Conservation (phyloP, 2,113 vertebrate genomes). For the Lepisosteus oculatus region DNA sequence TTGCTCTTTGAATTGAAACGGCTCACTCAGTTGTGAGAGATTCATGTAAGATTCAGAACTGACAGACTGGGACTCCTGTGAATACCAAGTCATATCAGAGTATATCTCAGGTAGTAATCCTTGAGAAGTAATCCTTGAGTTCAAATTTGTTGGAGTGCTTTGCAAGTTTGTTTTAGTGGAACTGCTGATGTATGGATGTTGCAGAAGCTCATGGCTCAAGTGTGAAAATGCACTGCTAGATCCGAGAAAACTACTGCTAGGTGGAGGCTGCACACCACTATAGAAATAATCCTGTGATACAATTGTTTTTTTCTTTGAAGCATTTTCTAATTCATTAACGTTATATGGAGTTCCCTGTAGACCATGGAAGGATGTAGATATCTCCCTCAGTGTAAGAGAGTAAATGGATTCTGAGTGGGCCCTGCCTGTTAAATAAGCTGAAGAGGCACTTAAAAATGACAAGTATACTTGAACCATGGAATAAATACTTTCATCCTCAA, state of each 20-base stretch:
- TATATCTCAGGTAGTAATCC: neutral
- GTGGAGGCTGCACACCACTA: neutral
- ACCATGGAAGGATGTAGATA: neutral
- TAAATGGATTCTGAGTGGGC: neutral
- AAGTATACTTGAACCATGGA: neutral
- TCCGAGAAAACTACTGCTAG: neutral
- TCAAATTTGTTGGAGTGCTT: neutral
- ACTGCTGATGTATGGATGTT: neutral
- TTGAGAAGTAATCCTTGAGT: neutral
- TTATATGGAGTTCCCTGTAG: neutral
- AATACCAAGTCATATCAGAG: constrained; percentile 4
- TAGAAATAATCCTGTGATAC: neutral
- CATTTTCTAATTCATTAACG: neutral
- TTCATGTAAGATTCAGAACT: neutral
- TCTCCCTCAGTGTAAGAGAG: constrained; percentile 1
- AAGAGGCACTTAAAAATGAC: neutral
- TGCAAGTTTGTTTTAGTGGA: neutral
- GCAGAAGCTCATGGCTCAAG: constrained; percentile 6
- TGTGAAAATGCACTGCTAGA: constrained; percentile 3
- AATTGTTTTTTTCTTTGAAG: constrained; percentile 11
- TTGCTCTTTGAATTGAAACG: neutral
- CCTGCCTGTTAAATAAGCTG: neutral
- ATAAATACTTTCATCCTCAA: constrained; percentile 1
- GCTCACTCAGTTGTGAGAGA: neutral
- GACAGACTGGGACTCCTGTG: neutral